Evolutionary conservation across 1,140 invertebrate species (phyloP).

Genomic region (Tetragonula clypearis): DNA sequence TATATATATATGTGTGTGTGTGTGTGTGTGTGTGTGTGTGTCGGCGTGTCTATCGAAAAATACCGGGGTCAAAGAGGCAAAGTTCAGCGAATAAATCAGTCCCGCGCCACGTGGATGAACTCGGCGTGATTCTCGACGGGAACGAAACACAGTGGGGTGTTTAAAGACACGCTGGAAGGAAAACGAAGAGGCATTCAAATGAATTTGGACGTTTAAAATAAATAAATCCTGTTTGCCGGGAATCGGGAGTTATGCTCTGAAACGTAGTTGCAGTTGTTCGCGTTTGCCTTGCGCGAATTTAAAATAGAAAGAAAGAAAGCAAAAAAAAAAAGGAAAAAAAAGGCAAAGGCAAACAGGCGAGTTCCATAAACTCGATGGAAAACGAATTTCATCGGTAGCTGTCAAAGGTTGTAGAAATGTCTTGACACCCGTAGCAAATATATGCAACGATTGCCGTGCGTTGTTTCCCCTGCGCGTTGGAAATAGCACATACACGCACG

Average conservation of each 20-base stretch:
- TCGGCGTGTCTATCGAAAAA: too few relatives aligned
- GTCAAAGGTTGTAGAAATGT: slow-evolving; percentile 60
- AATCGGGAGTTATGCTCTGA: background rate
- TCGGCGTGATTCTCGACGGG: background rate
- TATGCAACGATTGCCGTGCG: slow-evolving; percentile 42
- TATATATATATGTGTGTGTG: too few relatives aligned
- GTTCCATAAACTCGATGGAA: background rate
- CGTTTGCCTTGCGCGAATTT: background rate
- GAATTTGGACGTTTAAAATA: background rate
- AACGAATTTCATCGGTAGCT: background rate
- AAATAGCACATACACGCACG: background rate
- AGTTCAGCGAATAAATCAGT: too few relatives aligned
- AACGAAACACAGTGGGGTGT: background rate
- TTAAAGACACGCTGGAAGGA: background rate
- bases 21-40: too few relatives aligned
- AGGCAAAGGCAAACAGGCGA: background rate
- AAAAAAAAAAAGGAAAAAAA: too few relatives aligned
- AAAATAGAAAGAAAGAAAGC: too few relatives aligned
- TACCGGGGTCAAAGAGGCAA: too few relatives aligned
- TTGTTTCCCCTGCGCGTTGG: slow-evolving; percentile 52
- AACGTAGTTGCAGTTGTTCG: background rate
- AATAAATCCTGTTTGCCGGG: background rate
- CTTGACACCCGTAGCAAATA: slow-evolving; percentile 58
- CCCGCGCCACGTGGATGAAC: too few relatives aligned
- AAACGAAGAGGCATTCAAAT: background rate